Evolutionary conservation across 2,113 vertebrate species (phyloP).

Genomic region (Nannobrachium achirus): DNA sequence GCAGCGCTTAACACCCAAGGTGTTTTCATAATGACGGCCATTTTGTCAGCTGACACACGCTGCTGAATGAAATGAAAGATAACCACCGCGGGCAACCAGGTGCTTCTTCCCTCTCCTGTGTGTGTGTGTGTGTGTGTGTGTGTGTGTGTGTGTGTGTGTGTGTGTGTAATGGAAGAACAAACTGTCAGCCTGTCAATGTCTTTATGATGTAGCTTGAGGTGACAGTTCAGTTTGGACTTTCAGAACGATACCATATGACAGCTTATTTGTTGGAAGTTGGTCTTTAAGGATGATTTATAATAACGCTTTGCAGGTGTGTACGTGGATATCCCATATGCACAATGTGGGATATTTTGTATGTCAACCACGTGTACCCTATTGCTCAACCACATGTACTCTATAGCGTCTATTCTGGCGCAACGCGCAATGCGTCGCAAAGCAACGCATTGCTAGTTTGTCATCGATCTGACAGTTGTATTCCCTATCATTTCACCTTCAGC

Average conservation of each 20-base stretch:
- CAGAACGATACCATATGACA: conserved; percentile 70
- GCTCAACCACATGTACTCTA: too few relatives aligned
- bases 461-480: too few relatives aligned
- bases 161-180: conserved; percentile 42
- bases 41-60: conserved; percentile 71
- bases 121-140: conserved; percentile 1
- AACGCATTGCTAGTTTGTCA: too few relatives aligned
- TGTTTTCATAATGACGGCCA: conserved; percentile 71
- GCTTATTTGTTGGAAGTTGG: conserved; percentile 71
- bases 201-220: conserved; percentile 59
- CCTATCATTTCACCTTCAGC: too few relatives aligned
- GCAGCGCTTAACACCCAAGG: conserved; percentile 58
- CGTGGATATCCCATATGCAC: too few relatives aligned
- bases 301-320: too few relatives aligned
- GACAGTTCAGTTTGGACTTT: conserved; percentile 62
- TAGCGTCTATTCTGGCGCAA: too few relatives aligned
- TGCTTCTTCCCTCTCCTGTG: conserved; percentile 56
- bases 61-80: conserved; percentile 68
- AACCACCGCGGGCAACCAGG: conserved; percentile 74
- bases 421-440: too few relatives aligned
- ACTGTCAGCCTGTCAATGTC: conserved; percentile 62
- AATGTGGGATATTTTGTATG: too few relatives aligned
- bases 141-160: not conserved
- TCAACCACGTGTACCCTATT: too few relatives aligned
- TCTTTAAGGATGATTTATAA: too few relatives aligned